phyloP scores from a whole-genome alignment of 2,888 invertebrate genomes.

The Chaetoderma sp. region DNA sequence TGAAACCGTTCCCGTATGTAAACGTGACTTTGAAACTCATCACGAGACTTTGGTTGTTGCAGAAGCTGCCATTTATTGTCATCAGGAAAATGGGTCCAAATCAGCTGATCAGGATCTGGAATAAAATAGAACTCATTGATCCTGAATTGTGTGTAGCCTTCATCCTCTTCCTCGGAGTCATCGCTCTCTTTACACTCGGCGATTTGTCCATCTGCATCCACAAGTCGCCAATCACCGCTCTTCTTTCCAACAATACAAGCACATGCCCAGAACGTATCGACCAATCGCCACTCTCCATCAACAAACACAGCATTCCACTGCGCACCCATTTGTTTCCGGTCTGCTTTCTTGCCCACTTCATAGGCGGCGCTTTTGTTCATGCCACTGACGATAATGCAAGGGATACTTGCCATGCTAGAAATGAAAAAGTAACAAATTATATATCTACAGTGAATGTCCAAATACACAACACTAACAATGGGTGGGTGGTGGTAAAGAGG shows the following conservation, averaged over 20 bases:
- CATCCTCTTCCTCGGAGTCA: constrained; percentile 23
- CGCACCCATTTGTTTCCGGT: constrained; percentile 59
- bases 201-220: constrained; percentile 54
- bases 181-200: constrained; percentile 50
- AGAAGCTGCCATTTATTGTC: constrained; percentile 63
- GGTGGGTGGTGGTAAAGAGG: no score
- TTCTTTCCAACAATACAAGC: constrained; percentile 60
- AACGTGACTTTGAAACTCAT: constrained; percentile 56
- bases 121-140: constrained; percentile 67
- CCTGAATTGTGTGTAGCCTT: constrained; percentile 60
- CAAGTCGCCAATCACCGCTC: constrained; percentile 59
- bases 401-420: constrained; percentile 60
- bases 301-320: constrained; percentile 67
- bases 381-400: constrained; percentile 62
- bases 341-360: constrained; percentile 56
- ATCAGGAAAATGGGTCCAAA: constrained; percentile 64
- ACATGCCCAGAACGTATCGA: constrained; percentile 66
- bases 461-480: no score
- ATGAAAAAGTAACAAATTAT: constrained; percentile 1
- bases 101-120: constrained; percentile 61
- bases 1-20: constrained; percentile 64
- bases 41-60: constrained; percentile 44
- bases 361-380: constrained; percentile 67
- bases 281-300: constrained; percentile 60
- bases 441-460: neutral